Base-by-base conservation (phyloP, 2,888 invertebrate species). In the Troides helena region DNA sequence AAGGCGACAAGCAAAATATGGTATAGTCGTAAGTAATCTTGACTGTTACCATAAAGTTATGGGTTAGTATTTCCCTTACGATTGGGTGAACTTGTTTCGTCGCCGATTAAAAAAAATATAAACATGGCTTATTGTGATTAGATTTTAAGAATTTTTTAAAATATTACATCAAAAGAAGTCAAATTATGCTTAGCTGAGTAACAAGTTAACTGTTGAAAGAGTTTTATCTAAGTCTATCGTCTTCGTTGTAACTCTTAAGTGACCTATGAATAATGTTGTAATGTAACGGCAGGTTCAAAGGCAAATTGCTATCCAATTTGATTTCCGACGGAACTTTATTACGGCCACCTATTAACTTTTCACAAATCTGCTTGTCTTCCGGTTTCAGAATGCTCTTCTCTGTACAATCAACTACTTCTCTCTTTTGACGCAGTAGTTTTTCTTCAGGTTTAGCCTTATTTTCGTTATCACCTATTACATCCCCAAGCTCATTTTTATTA, bases 341-440 rank as follows among this genome's bases (percentile, higher is more conserved):
- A 3, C 64, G 76, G 63, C 69, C 73, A 59, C 12, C 78, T 2
- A 80, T 71, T 58, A 84, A 67, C 57, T 81, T 83, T 30, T 86
- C 81, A 69, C 88, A 89, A 69, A 87, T 87, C 72, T 84, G 81
- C 73, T 78, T 85, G 58, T 89, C 86, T 71, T 85, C 85, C 0
- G 80, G 75, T 74, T 83, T 81, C 46, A 88, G 69, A 0, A 76
- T 69, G 0, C 76, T 73, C 70, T 82, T 84, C 59, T 87, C 80
- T 14, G 84, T 81, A 72, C 88, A 89, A 74, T 91, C 88, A 0
- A 89, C 78, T 0, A 84, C 82, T 76, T 90, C 86, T 72, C 90
- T 81, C 69, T 90, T 90, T 68, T 85, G 86, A 72, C 90, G 68
- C 14, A 60, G 71, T 59, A 68, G 57, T 7, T 12, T 57, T 25